A percentile compares a stretch with the other conserved stretches of the same genome.
phyloP scores from a whole-genome alignment of 1,140 invertebrate species.

The Tetranychus urticae region DNA sequence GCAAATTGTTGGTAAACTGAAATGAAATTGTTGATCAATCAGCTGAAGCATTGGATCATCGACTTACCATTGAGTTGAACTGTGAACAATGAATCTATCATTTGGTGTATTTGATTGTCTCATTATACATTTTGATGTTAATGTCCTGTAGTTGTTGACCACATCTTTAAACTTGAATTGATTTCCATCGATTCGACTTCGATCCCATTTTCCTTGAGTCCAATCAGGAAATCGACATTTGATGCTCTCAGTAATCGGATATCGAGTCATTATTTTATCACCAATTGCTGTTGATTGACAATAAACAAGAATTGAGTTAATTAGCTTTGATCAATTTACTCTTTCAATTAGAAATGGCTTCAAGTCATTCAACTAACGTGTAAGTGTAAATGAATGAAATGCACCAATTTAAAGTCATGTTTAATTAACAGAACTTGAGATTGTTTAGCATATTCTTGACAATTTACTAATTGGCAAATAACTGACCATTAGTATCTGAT shows the following conservation, averaged over 20 bases:
- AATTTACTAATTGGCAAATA: no score
- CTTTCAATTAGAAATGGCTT: no score
- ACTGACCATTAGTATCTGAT: no score
- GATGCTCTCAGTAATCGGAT: slow-evolving; percentile 7
- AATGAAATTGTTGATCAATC: no score
- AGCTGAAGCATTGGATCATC: no score
- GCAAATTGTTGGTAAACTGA: no score
- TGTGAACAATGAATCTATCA: slow-evolving; percentile 27
- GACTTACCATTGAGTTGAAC: slow-evolving; percentile 28
- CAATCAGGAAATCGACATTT: slow-evolving; percentile 33
- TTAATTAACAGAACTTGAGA: no score
- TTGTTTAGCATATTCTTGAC: no score
- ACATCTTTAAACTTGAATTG: slow-evolving; percentile 36
- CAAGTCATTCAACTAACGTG: no score
- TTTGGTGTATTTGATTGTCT: slow-evolving; percentile 14
- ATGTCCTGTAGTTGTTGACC: slow-evolving; percentile 32
- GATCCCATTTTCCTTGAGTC: slow-evolving; percentile 38
- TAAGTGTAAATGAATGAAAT: no score
- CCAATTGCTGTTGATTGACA: background rate
- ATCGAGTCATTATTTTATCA: background rate
- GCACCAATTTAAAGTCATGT: no score
- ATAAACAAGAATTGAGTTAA: background rate
- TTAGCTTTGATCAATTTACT: background rate
- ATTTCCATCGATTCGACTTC: slow-evolving; percentile 29
- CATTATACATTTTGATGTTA: slow-evolving; percentile 31